Evolutionary conservation across 1,140 invertebrate species (phyloP).

Genomic region (Cotesia typhae): DNA sequence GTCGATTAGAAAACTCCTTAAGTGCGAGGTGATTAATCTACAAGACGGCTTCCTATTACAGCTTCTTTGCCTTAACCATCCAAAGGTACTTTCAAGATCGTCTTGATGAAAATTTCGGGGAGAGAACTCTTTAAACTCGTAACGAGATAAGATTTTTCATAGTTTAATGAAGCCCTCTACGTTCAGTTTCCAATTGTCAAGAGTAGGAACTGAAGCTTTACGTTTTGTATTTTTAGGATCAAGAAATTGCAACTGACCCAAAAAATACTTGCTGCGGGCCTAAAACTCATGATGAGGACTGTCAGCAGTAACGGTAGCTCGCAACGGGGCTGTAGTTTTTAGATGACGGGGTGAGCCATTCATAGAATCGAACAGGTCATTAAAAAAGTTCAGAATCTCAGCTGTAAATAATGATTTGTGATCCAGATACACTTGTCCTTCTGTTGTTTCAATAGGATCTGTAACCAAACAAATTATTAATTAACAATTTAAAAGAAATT

Average conservation of each 20-base stretch:
- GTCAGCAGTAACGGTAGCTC: background rate
- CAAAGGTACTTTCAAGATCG: background rate
- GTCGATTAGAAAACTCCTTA: no score
- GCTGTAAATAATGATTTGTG: no score
- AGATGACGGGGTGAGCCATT: background rate
- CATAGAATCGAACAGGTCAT: background rate
- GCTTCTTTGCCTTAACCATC: background rate
- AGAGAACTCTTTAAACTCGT: background rate
- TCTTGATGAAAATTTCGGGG: constrained; percentile 6
- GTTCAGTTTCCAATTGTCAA: background rate
- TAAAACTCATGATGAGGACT: constrained; percentile 4
- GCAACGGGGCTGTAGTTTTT: constrained; percentile 1
- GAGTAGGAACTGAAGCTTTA: background rate
- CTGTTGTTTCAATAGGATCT: no score
- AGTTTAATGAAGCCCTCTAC: background rate
- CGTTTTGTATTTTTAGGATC: background rate
- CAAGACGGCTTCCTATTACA: background rate
- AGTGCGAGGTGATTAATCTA: no score
- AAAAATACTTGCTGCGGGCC: background rate
- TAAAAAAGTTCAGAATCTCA: background rate
- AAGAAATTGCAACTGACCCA: background rate
- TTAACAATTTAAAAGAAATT: no score
- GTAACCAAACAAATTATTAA: no score
- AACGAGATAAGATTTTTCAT: background rate
- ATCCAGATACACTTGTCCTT: no score